phyloP scores from a whole-genome alignment of 2,797 vertebrate species.

The Lithobates pipiens region DNA sequence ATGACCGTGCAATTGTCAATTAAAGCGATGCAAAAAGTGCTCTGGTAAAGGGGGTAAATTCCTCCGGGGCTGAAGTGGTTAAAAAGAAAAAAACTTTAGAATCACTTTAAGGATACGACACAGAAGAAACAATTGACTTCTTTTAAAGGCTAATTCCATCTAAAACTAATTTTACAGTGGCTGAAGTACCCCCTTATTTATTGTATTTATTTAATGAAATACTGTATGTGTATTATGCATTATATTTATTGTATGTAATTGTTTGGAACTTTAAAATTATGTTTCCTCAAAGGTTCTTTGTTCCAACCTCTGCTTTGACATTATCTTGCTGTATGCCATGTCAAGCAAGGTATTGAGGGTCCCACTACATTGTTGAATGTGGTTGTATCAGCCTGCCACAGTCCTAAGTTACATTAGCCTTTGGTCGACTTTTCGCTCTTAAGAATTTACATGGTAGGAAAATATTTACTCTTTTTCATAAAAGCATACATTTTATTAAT shows the following conservation, averaged over 20 bases:
- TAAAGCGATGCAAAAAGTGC: too few relatives aligned
- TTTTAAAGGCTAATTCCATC: neutral
- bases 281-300: too few relatives aligned
- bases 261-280: neutral
- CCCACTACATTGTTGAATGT: neutral
- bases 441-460: neutral
- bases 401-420: neutral
- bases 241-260: neutral
- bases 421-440: neutral
- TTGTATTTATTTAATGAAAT: too few relatives aligned
- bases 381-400: neutral
- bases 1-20: too few relatives aligned
- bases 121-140: too few relatives aligned
- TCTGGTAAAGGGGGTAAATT: too few relatives aligned
- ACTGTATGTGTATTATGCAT: neutral
- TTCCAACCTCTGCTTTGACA: too few relatives aligned
- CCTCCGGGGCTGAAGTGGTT: too few relatives aligned
- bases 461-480: neutral
- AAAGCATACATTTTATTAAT: conserved; percentile 3
- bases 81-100: too few relatives aligned
- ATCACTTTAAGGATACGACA: too few relatives aligned
- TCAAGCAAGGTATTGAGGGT: neutral
- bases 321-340: neutral
- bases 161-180: neutral
- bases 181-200: too few relatives aligned